A percentile compares a stretch with the other conserved stretches of the same genome.
These are phyloP conservation scores for Vulpes ferrilata DNA, from an alignment of 2,113 vertebrate genomes.

Conservation along the genomic window DNA sequence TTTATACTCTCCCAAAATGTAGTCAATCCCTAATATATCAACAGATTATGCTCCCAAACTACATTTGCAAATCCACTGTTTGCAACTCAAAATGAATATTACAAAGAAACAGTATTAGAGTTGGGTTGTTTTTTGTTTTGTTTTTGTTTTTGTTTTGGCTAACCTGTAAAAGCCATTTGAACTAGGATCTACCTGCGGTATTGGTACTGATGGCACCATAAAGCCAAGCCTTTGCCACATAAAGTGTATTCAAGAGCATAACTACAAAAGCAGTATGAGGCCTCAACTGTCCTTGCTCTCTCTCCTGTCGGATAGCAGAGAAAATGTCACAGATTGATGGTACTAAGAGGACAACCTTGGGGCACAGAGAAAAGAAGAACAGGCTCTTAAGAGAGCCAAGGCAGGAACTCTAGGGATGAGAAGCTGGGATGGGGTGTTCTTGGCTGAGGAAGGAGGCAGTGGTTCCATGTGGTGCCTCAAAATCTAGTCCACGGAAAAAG, in stretches of 20 bases:
- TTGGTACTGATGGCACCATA: neutral
- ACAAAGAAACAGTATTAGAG: conserved; percentile 22
- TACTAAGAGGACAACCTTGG: neutral
- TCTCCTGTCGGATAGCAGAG: neutral
- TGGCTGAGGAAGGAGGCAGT: neutral
- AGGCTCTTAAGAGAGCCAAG: neutral
- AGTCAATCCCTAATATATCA: neutral
- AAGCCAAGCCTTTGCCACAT: neutral
- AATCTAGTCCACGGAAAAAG: neutral
- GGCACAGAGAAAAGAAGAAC: neutral
- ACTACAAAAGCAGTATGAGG: neutral
- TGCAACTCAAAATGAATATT: neutral
- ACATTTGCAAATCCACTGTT: conserved; percentile 20
- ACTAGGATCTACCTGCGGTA: neutral
- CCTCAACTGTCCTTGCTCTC: neutral
- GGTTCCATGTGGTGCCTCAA: neutral
- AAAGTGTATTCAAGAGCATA: neutral
- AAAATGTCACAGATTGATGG: neutral
- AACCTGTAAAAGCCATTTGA: neutral
- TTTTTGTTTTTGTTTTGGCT: neutral
- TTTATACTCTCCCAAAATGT: neutral
- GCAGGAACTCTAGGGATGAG: neutral
- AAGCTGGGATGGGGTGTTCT: neutral
- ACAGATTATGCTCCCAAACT: neutral
- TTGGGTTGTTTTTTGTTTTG: neutral